These are phyloP conservation scores for Sebastes ruberrimus DNA, from an alignment of 2,797 vertebrate species.

Conservation along the genomic window DNA sequence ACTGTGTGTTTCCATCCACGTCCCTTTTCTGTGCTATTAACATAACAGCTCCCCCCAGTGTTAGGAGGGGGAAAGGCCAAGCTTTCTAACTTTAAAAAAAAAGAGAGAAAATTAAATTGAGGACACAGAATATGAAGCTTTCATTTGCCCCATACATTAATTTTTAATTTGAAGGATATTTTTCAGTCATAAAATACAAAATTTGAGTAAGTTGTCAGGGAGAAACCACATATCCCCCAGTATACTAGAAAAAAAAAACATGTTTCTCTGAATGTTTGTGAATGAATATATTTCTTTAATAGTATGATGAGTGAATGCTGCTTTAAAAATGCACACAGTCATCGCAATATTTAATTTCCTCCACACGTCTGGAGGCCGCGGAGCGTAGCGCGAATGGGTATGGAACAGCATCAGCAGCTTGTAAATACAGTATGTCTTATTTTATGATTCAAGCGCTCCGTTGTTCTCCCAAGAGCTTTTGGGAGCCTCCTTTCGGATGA, in stretches of 20 bases:
- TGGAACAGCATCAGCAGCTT: neutral
- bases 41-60: slow-evolving; percentile 78
- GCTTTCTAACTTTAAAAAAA: neutral
- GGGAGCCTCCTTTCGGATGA: slow-evolving; percentile 18
- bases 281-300: slow-evolving; percentile 6
- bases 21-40: slow-evolving; percentile 33
- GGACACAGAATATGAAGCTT: slow-evolving; percentile 20
- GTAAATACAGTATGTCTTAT: slow-evolving; percentile 8
- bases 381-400: neutral
- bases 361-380: neutral
- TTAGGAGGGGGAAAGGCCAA: slow-evolving; percentile 36
- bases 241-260: slow-evolving; percentile 4
- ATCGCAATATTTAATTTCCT: slow-evolving; percentile 5
- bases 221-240: slow-evolving; percentile 1
- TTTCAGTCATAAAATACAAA: slow-evolving; percentile 34
- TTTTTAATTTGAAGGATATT: slow-evolving; percentile 27
- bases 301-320: neutral
- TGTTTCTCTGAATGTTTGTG: slow-evolving; percentile 3
- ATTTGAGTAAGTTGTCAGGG: slow-evolving; percentile 23
- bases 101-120: slow-evolving; percentile 1
- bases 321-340: slow-evolving; percentile 21
- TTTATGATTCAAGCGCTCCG: slow-evolving; percentile 2
- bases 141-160: slow-evolving; percentile 4
- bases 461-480: slow-evolving; percentile 23
- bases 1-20: neutral